A percentile compares a stretch with the other conserved stretches of the same genome.
Conservation (phyloP, 1,140 invertebrate genomes). For the Reticulitermes speratus region DNA sequence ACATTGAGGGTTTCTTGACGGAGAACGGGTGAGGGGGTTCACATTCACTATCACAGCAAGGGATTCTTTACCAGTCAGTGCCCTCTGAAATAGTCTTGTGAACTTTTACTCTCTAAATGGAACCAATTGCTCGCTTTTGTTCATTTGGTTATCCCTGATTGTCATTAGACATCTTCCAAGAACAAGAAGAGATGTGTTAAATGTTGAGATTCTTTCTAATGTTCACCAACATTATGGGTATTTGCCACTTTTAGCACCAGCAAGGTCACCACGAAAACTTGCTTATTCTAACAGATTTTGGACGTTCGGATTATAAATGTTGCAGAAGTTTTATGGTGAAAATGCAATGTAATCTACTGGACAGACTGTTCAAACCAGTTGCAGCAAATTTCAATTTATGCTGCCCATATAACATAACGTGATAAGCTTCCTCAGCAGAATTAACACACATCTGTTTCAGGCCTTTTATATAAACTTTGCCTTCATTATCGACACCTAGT, state of each 20-base stretch:
- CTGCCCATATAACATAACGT: slow-evolving; percentile 74
- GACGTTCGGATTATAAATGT: slow-evolving; percentile 49
- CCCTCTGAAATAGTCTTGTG: slow-evolving; percentile 62
- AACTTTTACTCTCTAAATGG: slow-evolving; percentile 83
- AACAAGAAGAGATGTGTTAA: slow-evolving; percentile 86
- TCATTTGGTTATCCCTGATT: slow-evolving; percentile 45
- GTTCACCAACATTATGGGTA: slow-evolving; percentile 77
- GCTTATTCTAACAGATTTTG: slow-evolving; percentile 53
- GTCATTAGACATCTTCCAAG: slow-evolving; percentile 75
- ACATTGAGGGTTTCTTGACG: slow-evolving; percentile 81
- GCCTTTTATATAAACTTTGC: slow-evolving; percentile 73
- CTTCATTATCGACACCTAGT: slow-evolving; percentile 60
- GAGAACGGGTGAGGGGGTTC: slow-evolving; percentile 63
- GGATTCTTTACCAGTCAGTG: slow-evolving; percentile 66
- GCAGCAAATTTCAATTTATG: slow-evolving; percentile 79
- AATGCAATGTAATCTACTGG: slow-evolving; percentile 85
- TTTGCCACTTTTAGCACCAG: slow-evolving; percentile 86
- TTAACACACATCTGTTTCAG: slow-evolving; percentile 73
- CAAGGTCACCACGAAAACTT: slow-evolving; percentile 83
- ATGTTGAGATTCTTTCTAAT: slow-evolving; percentile 83
- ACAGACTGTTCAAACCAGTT: slow-evolving; percentile 80
- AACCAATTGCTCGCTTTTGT: slow-evolving; percentile 47
- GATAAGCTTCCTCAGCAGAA: slow-evolving; percentile 76
- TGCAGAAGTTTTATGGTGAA: slow-evolving; percentile 79
- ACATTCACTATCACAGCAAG: slow-evolving; percentile 82